phyloP scores from a whole-genome alignment of 2,113 vertebrate genomes.

The Trachemys scripta region DNA sequence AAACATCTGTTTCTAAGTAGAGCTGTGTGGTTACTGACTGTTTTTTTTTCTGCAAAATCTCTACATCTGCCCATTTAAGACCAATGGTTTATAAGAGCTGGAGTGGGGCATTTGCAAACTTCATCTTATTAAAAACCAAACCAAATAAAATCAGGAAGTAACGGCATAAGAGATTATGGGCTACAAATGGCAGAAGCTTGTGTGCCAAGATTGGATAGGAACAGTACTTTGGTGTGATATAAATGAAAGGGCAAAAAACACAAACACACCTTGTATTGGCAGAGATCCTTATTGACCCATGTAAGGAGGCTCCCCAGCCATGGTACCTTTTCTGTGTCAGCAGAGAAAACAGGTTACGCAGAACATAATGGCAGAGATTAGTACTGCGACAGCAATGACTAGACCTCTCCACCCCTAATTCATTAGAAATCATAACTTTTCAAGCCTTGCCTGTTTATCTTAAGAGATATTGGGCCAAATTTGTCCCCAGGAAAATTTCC shows the following conservation, averaged over 20 bases:
- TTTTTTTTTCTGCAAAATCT: not conserved
- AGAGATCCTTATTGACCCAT: not conserved
- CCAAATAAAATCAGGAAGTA: conserved; percentile 39
- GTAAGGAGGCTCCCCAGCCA: no score
- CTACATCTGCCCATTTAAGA: conserved; percentile 12
- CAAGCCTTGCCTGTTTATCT: not conserved
- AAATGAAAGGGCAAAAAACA: not conserved
- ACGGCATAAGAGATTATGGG: not conserved
- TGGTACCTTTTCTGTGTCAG: not conserved
- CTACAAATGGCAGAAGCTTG: not conserved
- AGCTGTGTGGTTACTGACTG: not conserved
- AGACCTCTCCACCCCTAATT: not conserved
- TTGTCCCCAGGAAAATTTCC: not conserved
- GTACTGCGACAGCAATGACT: not conserved
- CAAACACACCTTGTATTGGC: not conserved
- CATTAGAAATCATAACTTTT: not conserved
- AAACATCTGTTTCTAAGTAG: conserved; percentile 51
- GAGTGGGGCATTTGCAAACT: conserved; percentile 47
- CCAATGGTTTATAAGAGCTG: conserved; percentile 50
- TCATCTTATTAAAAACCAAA: conserved; percentile 68
- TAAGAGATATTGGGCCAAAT: not conserved
- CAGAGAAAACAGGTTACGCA: not conserved
- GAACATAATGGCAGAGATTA: not conserved
- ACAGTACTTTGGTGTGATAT: not conserved
- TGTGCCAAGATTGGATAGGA: not conserved